Evolutionary conservation across 2,888 invertebrate genomes (phyloP), one percentile per base, ranked within the genome.

Genomic region (Drosophila anceps): DNA sequence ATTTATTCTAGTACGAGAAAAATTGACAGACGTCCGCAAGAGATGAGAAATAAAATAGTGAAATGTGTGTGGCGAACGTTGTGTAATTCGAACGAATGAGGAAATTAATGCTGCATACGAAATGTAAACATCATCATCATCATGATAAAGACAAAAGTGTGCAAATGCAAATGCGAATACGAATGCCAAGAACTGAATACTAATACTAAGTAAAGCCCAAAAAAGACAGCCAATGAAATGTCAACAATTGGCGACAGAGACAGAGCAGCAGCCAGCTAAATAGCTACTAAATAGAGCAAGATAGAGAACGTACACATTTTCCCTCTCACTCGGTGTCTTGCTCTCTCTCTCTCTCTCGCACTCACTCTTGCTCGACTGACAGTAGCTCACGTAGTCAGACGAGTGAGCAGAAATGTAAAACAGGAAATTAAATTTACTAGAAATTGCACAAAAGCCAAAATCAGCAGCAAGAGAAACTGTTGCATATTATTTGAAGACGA

Each of bases 371-470:
- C 33, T 27, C 29, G 6, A 1, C 10, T 7, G 20, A 18, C 48
- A 35, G 29, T 7, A 33, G 50, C 29, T n/a, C 60, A 48, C 54
- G 39, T 63, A 39, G 20, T 20, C 31, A 63, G 27, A 12, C 62
- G 75, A 71, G 71, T 72, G 69, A 77, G 79, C 65, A 69, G 69
- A 76, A 73, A 73, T 79, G 84, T 65, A 73, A 76, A 74, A 75
- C 82, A 84, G 88, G 84, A 84, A 84, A 87, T 84, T 84, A 87
- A 84, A 84, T 84, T 84, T 79, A 87, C 76, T 69, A 84, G 82
- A 82, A 87, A 81, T 79, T 74, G 79, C 82, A 84, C 79, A 79
- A 70, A 69, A 62, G 73, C 58, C 54, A 46, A 63, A 69, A 57
- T 50, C 58, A 48, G 27, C 24, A 27, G 24, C 9, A 8, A 20